Percentiles rank a stretch among this genome's conserved stretches.
Evolutionary conservation across 2,113 vertebrate genomes (phyloP).

Genomic region (Sander vitreus): DNA sequence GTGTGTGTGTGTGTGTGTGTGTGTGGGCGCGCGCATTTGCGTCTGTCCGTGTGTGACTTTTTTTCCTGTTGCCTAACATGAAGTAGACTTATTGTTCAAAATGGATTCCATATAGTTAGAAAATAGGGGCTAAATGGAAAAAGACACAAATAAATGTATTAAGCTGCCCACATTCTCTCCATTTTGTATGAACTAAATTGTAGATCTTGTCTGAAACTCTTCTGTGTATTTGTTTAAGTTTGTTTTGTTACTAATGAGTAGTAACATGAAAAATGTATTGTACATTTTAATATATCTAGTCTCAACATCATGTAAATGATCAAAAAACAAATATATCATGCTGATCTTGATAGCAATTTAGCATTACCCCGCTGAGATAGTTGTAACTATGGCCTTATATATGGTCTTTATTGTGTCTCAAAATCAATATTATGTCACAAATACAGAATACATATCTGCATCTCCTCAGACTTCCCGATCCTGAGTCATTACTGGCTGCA

Average conservation of each 20-base stretch:
- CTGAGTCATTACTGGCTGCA: neutral
- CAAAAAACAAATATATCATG: neutral
- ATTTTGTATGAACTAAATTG: neutral
- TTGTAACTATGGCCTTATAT: neutral
- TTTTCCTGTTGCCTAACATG: neutral
- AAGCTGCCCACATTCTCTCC: neutral
- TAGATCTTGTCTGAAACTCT: neutral
- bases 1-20: conserved; percentile 1
- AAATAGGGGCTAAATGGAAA: conserved; percentile 1
- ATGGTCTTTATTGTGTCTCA: no score
- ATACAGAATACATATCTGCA: neutral
- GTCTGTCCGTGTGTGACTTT: neutral
- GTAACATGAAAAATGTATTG: neutral
- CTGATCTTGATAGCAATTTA: neutral
- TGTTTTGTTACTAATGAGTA: neutral
- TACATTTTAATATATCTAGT: neutral
- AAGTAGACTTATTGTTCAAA: conserved; percentile 11
- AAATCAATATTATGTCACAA: neutral
- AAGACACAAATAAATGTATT: neutral
- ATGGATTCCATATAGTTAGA: conserved; percentile 5
- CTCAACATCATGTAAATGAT: neutral
- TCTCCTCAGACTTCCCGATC: neutral
- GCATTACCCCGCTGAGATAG: neutral
- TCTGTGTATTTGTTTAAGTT: neutral
- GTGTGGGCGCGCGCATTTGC: neutral